Evolutionary conservation across 2,797 vertebrate genomes (phyloP).

Genomic region (Melanotaenia maccullochi): DNA sequence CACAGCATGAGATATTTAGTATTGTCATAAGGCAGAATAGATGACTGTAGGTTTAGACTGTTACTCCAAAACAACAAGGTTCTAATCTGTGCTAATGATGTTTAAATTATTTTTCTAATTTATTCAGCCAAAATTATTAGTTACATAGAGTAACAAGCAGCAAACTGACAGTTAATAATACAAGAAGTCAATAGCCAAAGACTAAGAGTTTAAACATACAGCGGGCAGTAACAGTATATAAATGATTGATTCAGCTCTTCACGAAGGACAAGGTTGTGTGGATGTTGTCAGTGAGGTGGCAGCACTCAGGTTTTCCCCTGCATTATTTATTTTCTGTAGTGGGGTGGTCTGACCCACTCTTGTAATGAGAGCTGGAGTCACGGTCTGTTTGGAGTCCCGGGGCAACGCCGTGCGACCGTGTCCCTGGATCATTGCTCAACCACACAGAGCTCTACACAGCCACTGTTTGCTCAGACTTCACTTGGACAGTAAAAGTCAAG

Average conservation of each 20-base stretch:
- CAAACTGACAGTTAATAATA: neutral
- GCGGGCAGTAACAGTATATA: slow-evolving; percentile 43
- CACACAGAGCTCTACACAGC: slow-evolving; percentile 75
- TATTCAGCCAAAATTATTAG: neutral
- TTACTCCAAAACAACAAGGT: slow-evolving; percentile 3
- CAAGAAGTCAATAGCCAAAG: neutral
- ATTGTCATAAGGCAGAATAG: slow-evolving; percentile 9
- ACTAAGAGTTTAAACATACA: slow-evolving; percentile 9
- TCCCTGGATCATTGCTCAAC: slow-evolving; percentile 79
- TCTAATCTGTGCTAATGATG: neutral
- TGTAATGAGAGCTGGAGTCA: slow-evolving; percentile 82
- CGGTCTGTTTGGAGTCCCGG: slow-evolving; percentile 78
- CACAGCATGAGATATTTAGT: slow-evolving; percentile 18
- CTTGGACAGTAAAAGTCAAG: slow-evolving; percentile 77
- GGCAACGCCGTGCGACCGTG: slow-evolving; percentile 68
- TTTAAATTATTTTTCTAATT: neutral
- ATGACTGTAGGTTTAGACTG: slow-evolving; percentile 19
- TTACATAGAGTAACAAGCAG: neutral
- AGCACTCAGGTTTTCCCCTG: slow-evolving; percentile 73
- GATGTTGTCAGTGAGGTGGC: slow-evolving; percentile 70
- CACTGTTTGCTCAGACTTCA: slow-evolving; percentile 76
- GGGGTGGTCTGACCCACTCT: slow-evolving; percentile 78
- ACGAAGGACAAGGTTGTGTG: slow-evolving; percentile 56
- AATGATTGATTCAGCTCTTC: slow-evolving; percentile 57
- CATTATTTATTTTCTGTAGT: slow-evolving; percentile 81